Conservation (phyloP, 2,113 vertebrate species). For the Hippopotamus amphibius region DNA sequence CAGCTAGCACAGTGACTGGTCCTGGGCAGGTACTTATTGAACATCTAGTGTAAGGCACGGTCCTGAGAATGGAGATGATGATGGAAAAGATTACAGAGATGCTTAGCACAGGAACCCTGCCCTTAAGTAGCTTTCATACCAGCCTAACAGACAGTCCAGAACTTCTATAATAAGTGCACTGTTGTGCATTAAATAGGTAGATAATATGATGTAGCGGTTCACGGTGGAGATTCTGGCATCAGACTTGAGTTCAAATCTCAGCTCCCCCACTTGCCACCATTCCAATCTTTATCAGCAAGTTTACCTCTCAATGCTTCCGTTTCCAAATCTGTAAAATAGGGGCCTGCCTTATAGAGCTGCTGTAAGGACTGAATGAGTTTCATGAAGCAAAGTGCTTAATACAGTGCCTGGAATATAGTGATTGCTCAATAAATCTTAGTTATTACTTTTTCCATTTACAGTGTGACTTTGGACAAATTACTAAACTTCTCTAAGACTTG, state of each 20-base stretch:
- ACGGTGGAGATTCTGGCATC: background rate
- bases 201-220: background rate
- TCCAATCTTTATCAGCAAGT: background rate
- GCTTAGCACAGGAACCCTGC: background rate
- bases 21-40: background rate
- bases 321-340: background rate
- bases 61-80: background rate
- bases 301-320: background rate
- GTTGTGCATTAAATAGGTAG: background rate
- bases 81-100: background rate
- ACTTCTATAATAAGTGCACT: background rate
- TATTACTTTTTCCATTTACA: background rate
- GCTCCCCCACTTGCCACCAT: background rate
- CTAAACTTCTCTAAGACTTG: slow-evolving; percentile 13
- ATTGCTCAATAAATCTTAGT: background rate
- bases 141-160: background rate
- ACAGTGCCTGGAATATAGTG: background rate
- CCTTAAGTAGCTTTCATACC: background rate
- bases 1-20: background rate
- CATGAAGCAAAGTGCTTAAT: background rate
- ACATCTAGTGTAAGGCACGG: background rate
- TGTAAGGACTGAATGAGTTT: background rate
- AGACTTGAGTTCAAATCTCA: background rate
- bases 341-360: background rate
- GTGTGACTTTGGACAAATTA: slow-evolving; percentile 17